These are phyloP conservation scores for Phalanger gymnotis DNA, from an alignment of 2,797 vertebrate species.

Conservation along the genomic window DNA sequence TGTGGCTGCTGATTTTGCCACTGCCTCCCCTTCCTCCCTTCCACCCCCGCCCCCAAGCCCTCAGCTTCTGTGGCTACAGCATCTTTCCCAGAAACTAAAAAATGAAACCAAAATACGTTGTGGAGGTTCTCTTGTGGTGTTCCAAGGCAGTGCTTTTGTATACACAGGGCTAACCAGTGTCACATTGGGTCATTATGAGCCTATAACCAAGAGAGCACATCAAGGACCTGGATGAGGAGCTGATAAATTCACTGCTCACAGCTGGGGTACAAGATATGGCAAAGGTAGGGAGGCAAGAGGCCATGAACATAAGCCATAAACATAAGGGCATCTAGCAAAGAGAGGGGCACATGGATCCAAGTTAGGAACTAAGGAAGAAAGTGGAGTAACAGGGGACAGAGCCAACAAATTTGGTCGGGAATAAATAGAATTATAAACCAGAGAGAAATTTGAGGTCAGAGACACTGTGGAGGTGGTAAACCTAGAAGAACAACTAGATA, in stretches of 20 bases:
- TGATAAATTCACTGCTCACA: not conserved
- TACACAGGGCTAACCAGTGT: not conserved
- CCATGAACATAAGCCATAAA: not conserved
- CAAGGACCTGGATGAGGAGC: not conserved
- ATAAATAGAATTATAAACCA: not conserved
- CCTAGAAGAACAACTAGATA: not conserved
- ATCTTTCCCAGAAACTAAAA: not conserved
- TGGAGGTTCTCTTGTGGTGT: not conserved
- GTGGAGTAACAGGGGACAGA: not conserved
- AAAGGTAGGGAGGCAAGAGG: not conserved
- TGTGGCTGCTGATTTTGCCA: not conserved
- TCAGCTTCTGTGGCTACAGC: not conserved
- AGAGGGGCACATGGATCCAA: not conserved
- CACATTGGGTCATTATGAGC: not conserved
- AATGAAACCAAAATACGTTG: not conserved
- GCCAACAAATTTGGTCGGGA: not conserved
- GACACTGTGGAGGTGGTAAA: not conserved
- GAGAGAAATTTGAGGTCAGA: not conserved
- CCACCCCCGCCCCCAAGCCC: rapidly evolving
- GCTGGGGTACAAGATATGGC: not conserved
- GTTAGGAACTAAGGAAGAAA: not conserved
- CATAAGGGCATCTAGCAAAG: not conserved
- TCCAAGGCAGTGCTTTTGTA: not conserved
- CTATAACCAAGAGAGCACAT: not conserved
- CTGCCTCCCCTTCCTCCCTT: not conserved